A percentile compares a stretch with the other conserved stretches of the same genome.
Evolutionary conservation across 2,888 invertebrate species (phyloP).

Genomic region (Melipona bicolor): DNA sequence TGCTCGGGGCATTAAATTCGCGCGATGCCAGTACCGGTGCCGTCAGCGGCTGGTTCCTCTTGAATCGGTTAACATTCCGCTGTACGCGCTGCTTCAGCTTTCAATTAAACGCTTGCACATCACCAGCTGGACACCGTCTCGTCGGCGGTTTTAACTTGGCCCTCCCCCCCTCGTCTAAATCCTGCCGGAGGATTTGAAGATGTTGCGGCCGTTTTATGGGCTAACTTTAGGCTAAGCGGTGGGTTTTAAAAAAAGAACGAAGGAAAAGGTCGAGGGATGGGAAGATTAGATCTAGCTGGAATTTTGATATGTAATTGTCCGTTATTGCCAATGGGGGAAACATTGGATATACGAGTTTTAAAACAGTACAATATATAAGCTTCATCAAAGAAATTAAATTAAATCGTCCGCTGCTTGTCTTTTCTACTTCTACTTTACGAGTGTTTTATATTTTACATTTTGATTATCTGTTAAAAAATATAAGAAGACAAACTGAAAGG

Average conservation of each 20-base stretch:
- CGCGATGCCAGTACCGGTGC: constrained; percentile 62
- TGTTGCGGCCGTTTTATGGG: not conserved
- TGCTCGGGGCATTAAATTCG: constrained; percentile 77
- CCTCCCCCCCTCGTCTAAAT: not conserved
- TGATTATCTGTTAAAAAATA: too few relatives aligned
- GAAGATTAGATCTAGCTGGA: not conserved
- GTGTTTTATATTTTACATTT: not conserved
- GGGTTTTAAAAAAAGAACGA: not conserved
- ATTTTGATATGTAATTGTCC: not conserved
- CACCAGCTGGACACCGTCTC: constrained; percentile 6
- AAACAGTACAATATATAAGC: not conserved
- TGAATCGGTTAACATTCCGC: constrained; percentile 73
- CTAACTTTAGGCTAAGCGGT: too few relatives aligned
- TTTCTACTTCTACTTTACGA: not conserved
- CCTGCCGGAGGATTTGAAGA: not conserved
- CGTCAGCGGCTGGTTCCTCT: constrained; percentile 56
- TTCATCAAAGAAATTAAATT: not conserved
- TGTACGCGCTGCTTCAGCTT: constrained; percentile 65
- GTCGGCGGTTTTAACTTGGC: constrained; percentile 13
- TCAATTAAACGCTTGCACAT: constrained; percentile 64
- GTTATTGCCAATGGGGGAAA: not conserved
- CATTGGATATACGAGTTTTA: not conserved
- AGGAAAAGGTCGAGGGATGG: not conserved
- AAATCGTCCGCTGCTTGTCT: not conserved
- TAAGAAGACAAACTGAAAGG: not conserved